Base-by-base conservation (phyloP, 2,888 invertebrate genomes). In the Ceramica pisi region DNA sequence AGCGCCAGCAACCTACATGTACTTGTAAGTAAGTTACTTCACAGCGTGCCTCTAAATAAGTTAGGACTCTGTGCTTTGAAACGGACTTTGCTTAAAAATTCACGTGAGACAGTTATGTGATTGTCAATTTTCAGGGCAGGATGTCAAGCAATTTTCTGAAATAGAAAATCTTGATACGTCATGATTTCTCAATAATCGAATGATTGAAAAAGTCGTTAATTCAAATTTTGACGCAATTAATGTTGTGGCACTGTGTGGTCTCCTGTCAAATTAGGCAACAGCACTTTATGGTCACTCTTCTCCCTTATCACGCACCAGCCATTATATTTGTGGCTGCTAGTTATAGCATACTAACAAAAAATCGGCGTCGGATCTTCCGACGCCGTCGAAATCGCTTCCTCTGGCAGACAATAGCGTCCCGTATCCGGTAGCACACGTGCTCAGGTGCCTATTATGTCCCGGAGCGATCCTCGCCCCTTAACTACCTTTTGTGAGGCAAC, bases 351-450 rank as follows among this genome's bases (percentile, higher is more conserved):
- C 83, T 84, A 89, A 85, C 80, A 85, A 85, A 93, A 94, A 92
- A 92, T 92, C 92, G 90, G 91, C 92, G 92, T 93, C 92, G 89
- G 88, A 94, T 94, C 94, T 93, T 92, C 90, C 89, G 92, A 90
- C 90, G 92, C 75, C 93, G 93, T 93, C 94, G 89, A 93, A 94
- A 94, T 94, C 92, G 93, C 92, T 95, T 95, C 95, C 95, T 95
- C 92, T 89, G 90, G 89, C 90, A 95, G 92, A 95, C 95, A 95
- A 96, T 95, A 87, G 94, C 90, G 88, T 88, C 90, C 88, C 89
- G 90, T 94, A 95, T 96, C 95, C 95, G 96, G 96, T 87, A 87
- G 92, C 91, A 95, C 96, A 96, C 95, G 95, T 96, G 95, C 95
- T 96, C 95, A 95, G 95, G 94, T 95, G 94, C 91, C 94, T 92